A percentile compares a stretch with the other conserved stretches of the same genome.
These are phyloP conservation scores for Poeciliopsis gracilis DNA, from an alignment of 2,797 vertebrate species.

Conservation along the genomic window DNA sequence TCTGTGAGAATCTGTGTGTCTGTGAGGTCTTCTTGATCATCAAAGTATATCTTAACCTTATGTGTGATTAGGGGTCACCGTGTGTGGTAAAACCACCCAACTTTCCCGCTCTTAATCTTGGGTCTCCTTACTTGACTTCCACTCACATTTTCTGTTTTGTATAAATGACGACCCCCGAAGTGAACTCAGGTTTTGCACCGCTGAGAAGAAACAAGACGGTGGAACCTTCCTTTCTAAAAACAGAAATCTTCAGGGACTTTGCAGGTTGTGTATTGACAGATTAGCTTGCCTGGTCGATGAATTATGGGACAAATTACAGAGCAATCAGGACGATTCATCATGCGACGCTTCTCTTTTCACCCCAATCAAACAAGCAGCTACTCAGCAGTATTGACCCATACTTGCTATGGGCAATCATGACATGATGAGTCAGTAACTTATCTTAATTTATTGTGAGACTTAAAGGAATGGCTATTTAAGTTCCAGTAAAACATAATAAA, in stretches of 20 bases:
- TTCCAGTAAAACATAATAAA: background rate
- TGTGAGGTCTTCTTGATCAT: slow-evolving; percentile 63
- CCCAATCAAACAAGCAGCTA: slow-evolving; percentile 57
- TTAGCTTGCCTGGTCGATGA: slow-evolving; percentile 50
- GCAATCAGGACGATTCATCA: slow-evolving; percentile 74
- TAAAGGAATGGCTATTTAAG: background rate
- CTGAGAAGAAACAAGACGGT: slow-evolving; percentile 26
- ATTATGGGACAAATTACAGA: slow-evolving; percentile 70
- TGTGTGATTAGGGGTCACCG: slow-evolving; percentile 65
- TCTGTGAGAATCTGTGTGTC: slow-evolving; percentile 46
- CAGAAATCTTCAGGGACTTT: slow-evolving; percentile 28
- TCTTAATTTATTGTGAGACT: background rate
- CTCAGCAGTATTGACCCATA: slow-evolving; percentile 68
- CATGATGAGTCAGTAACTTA: slow-evolving; percentile 8
- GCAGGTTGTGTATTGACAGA: slow-evolving; percentile 62
- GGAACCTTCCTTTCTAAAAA: background rate
- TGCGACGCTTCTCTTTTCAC: slow-evolving; percentile 52
- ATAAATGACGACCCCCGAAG: slow-evolving; percentile 44
- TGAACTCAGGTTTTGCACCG: slow-evolving; percentile 6
- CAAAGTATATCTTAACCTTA: slow-evolving; percentile 60
- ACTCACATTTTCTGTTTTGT: slow-evolving; percentile 22
- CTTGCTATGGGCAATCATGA: slow-evolving; percentile 27
- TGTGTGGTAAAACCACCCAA: slow-evolving; percentile 63
- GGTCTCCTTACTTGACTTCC: slow-evolving; percentile 35
- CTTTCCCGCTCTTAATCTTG: slow-evolving; percentile 16